Evolutionary conservation across 2,797 vertebrate genomes (phyloP), one percentile per base, ranked within the genome.

Genomic region (Leptodactylus fallax): DNA sequence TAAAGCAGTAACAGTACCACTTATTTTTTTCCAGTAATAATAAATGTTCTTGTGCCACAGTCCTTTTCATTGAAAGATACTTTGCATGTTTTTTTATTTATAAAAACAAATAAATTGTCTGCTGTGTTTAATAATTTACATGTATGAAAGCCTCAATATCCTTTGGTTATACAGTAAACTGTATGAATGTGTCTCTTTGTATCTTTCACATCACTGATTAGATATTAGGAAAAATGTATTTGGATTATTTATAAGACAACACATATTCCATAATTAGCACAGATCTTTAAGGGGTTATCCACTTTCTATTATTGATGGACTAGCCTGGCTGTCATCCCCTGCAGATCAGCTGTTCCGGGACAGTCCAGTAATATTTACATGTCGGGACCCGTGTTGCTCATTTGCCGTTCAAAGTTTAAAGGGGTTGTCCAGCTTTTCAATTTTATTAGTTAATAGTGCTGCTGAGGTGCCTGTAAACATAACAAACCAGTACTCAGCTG

Each of bases 81-180:
- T 13, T 3, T 51, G 4, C 21, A 14, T 77, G 49, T 77, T 17
- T 8, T 74, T 21, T 17, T 19, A 47, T 74, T n/a, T 77, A 10
- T 76, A 77, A 77, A 77, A 77, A 77, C 49, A n/a, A 77, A 49
- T 12, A 53, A 14, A 27, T 23, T 6, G 47, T 77, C 47, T 77
- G 74, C 47, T 53, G 74, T 77, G 74, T 77, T 47, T 74, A 8
- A 51, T 27, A 51, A 13, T 76, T 13, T 51, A 51, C 74, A 77
- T 77, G 74, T 77, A 77, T 17, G 45, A 49, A 74, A 21, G 19
- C 17, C 17, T 49, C 71, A 74, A 49, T 74, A 49, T 21, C 19
- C 19, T 23, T 53, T 77, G 11, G 13, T 23, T 77, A 53, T 53
- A 77, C 21, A 77, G 53, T 77, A 77, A 77, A 77, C 5, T 10